These are phyloP conservation scores for Cosmia pyralina DNA, from an alignment of 2,888 invertebrate genomes.

Conservation along the genomic window DNA sequence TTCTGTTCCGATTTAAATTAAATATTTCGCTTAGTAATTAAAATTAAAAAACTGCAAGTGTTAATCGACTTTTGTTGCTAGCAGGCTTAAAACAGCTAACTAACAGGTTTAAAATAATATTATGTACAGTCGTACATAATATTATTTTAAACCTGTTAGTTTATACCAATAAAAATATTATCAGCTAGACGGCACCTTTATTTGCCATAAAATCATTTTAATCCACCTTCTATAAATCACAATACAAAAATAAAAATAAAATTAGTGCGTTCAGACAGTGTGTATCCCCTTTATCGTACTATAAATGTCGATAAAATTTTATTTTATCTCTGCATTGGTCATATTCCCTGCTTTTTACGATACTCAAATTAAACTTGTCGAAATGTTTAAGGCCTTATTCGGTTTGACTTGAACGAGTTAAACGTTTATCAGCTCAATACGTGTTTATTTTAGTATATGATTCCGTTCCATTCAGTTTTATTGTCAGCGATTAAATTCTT, in stretches of 20 bases:
- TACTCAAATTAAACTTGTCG: slow-evolving; percentile 64
- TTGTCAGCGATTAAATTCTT: slow-evolving; percentile 30
- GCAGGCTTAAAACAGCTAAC: no score
- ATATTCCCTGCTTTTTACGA: slow-evolving; percentile 67
- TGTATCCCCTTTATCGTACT: slow-evolving; percentile 43
- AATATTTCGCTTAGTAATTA: no score
- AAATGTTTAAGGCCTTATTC: slow-evolving; percentile 59
- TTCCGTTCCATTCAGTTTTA: slow-evolving; percentile 42
- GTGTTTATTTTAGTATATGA: slow-evolving; percentile 51
- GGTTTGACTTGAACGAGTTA: slow-evolving; percentile 34
- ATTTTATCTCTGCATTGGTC: slow-evolving; percentile 63
- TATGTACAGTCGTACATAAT: no score
- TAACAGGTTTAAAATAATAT: no score
- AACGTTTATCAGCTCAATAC: slow-evolving; percentile 37
- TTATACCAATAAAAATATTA: no score
- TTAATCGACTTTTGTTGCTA: no score
- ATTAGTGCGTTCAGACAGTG: slow-evolving; percentile 14
- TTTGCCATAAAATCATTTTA: slow-evolving; percentile 2
- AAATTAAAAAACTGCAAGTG: no score
- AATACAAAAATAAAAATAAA: slow-evolving; percentile 19
- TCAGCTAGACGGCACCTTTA: neutral
- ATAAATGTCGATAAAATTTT: slow-evolving; percentile 68
- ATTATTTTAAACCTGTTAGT: no score
- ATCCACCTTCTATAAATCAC: slow-evolving; percentile 1
- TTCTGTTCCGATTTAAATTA: no score